A percentile compares a stretch with the other conserved stretches of the same genome.
These are phyloP conservation scores for Spea hammondii DNA, from an alignment of 2,797 vertebrate species.

Conservation along the genomic window DNA sequence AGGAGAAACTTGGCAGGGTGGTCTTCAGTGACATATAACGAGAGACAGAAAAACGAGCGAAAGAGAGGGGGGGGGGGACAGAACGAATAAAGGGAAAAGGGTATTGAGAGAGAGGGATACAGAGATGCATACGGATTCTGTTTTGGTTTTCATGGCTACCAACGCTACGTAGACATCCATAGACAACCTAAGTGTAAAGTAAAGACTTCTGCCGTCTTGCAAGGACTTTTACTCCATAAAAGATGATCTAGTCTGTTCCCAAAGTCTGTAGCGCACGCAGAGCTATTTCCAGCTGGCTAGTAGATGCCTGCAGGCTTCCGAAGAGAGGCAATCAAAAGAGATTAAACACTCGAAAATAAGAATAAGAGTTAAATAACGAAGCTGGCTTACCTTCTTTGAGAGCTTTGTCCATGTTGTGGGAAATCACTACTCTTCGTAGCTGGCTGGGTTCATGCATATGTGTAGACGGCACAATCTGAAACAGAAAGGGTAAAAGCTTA, in stretches of 20 bases:
- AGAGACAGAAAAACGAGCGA: no score
- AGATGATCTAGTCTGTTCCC: conserved; percentile 8
- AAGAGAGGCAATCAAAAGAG: conserved; percentile 25
- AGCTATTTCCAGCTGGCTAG: conserved; percentile 26
- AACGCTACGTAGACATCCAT: no score
- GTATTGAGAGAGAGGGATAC: no score
- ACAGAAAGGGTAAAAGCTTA: conserved; percentile 50
- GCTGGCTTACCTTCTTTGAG: conserved; percentile 87
- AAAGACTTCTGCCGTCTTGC: not conserved
- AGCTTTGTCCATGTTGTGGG: conserved; percentile 93
- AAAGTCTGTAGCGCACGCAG: conserved; percentile 24
- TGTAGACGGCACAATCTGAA: conserved; percentile 74
- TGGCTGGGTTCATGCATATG: conserved; percentile 75
- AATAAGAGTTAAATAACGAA: not conserved
- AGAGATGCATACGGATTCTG: no score
- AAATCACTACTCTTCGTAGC: conserved; percentile 86
- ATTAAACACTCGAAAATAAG: conserved; percentile 17
- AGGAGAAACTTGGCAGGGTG: no score
- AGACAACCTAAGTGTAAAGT: not conserved
- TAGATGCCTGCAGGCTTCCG: conserved; percentile 16
- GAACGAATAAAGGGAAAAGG: no score
- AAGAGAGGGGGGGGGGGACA: no score
- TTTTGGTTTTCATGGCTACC: no score
- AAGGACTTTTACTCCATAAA: conserved; percentile 10
- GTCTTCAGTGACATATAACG: no score